Percentiles rank a stretch among this genome's conserved stretches.
phyloP scores from a whole-genome alignment of 2,888 invertebrate species.

The Drosophila mulleri region DNA sequence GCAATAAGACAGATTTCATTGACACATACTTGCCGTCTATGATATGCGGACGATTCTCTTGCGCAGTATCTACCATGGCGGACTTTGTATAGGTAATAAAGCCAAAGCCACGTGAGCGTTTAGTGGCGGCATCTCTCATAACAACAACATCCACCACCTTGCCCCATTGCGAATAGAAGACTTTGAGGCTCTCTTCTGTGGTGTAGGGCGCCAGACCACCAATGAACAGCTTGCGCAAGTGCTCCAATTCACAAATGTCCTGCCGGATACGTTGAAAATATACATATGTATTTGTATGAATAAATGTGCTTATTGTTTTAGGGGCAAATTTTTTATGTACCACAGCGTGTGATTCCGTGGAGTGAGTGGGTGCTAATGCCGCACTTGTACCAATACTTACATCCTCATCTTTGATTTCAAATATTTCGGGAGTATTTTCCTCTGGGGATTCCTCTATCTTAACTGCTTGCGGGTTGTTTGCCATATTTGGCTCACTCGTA shows the following conservation, averaged over 20 bases:
- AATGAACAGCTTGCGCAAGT: conserved; percentile 96
- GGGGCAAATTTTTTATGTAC: conserved; percentile 14
- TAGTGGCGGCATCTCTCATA: conserved; percentile 97
- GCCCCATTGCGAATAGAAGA: conserved; percentile 98
- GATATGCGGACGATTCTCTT: conserved; percentile 93
- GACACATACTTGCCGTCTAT: conserved; percentile 91
- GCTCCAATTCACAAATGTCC: conserved; percentile 87
- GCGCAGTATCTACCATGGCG: conserved; percentile 98
- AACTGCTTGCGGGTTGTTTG: conserved; percentile 33
- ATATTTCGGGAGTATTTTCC: conserved; percentile 34
- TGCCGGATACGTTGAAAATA: conserved; percentile 42
- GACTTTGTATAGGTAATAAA: conserved; percentile 98
- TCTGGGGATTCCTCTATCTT: conserved; percentile 42
- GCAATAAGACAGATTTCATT: background rate
- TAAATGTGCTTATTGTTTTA: conserved; percentile 12
- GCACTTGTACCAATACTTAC: conserved; percentile 52
- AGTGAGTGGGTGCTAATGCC: conserved; percentile 1
- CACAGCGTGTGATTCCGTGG: conserved; percentile 8
- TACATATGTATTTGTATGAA: conserved; percentile 5
- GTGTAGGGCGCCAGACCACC: conserved; percentile 98
- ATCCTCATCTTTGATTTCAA: conserved; percentile 64
- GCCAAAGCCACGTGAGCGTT: conserved; percentile 98
- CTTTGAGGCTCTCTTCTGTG: conserved; percentile 94
- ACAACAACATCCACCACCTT: conserved; percentile 98
- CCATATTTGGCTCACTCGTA: conserved; percentile 48